Conservation (phyloP, 2,888 invertebrate genomes). For the Allophyes oxyacanthae region DNA sequence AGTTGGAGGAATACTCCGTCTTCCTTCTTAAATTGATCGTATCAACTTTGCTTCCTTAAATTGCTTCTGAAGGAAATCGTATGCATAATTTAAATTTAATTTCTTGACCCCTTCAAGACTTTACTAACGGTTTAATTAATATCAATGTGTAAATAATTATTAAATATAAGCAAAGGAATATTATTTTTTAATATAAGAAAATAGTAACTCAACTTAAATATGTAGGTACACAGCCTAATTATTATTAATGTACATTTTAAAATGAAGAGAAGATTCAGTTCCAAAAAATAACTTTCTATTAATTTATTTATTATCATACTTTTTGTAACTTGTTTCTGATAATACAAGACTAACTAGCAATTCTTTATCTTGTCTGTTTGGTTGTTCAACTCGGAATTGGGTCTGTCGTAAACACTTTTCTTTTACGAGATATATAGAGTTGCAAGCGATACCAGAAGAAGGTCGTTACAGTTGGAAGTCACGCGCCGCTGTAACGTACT, state of each 20-base stretch:
- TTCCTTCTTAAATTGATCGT: conserved; percentile 44
- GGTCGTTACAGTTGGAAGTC: conserved; percentile 42
- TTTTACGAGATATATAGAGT: conserved; percentile 41
- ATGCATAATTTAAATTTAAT: conserved; percentile 39
- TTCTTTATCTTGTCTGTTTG: background rate
- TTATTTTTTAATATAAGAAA: background rate
- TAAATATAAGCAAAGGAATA: conserved; percentile 7
- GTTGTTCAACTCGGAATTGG: conserved; percentile 21
- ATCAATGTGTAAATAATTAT: conserved; percentile 14
- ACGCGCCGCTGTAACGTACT: conserved; percentile 42
- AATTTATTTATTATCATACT: no score
- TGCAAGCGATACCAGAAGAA: conserved; percentile 20
- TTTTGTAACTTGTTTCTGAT: no score
- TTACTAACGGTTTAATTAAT: conserved; percentile 16
- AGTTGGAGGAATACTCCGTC: conserved; percentile 41
- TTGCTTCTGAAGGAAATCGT: conserved; percentile 34
- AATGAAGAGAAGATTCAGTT: no score
- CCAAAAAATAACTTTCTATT: no score
- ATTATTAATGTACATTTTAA: no score
- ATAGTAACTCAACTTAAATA: no score
- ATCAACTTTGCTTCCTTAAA: conserved; percentile 40
- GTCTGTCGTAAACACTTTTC: conserved; percentile 47
- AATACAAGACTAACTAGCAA: background rate
- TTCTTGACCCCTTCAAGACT: conserved; percentile 4
- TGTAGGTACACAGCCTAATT: no score